phyloP scores from a whole-genome alignment of 1,140 invertebrate species.

The Frieseomelitta varia region DNA sequence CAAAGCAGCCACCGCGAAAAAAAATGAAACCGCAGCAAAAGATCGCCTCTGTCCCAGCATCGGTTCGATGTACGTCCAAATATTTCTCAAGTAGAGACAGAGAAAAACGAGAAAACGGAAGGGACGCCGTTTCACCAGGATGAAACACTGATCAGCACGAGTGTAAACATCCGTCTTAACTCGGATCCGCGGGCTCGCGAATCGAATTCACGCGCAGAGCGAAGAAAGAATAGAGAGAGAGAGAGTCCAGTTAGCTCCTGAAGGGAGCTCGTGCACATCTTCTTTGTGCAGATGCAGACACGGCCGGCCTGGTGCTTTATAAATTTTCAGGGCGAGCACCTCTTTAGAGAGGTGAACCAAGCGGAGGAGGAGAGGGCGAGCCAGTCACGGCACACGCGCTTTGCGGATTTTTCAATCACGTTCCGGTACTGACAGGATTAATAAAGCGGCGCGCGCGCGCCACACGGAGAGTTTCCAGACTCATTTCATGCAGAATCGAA shows the following conservation, averaged over 20 bases:
- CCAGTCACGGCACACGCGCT: slow-evolving; percentile 55
- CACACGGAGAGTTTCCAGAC: slow-evolving; percentile 72
- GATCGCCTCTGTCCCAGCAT: neutral
- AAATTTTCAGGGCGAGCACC: slow-evolving; percentile 58
- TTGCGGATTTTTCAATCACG: slow-evolving; percentile 77
- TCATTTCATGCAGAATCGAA: slow-evolving; percentile 79
- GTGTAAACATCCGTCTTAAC: slow-evolving; percentile 22
- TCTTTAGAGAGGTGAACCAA: slow-evolving; percentile 17
- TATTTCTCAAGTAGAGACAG: neutral
- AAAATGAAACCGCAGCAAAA: neutral
- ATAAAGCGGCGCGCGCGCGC: slow-evolving; percentile 67
- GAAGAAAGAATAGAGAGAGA: neutral
- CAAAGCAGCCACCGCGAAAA: neutral
- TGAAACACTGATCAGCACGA: neutral
- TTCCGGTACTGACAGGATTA: slow-evolving; percentile 72
- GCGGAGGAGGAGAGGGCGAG: neutral
- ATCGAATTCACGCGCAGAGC: slow-evolving; percentile 18
- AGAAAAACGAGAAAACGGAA: neutral
- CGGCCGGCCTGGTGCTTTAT: slow-evolving; percentile 43
- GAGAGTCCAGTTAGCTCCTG: neutral
- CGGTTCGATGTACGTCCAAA: neutral
- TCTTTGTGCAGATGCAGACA: slow-evolving; percentile 42
- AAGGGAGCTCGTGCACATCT: slow-evolving; percentile 21
- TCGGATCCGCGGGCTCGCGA: neutral
- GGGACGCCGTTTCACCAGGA: too few species aligned